These are phyloP conservation scores for Apodemus agrarius DNA, from an alignment of 2,797 vertebrate species.

Conservation along the genomic window DNA sequence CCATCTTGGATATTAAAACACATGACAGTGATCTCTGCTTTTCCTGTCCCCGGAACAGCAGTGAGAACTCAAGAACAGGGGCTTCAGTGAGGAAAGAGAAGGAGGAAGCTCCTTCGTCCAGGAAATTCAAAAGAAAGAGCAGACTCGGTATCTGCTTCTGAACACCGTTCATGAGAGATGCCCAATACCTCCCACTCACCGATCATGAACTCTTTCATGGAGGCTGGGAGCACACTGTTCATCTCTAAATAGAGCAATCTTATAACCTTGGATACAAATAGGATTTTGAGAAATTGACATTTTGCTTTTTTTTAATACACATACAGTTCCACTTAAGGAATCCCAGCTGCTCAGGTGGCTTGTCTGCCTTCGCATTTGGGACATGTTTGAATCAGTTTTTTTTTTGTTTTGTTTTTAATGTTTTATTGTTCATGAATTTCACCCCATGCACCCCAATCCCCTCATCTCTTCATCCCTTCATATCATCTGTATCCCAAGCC, in stretches of 20 bases:
- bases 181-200: background rate
- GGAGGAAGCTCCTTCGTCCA: background rate
- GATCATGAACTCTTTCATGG: background rate
- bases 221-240: background rate
- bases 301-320: background rate
- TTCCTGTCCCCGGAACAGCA: background rate
- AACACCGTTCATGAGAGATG: background rate
- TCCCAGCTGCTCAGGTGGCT: background rate
- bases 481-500: background rate
- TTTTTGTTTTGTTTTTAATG: background rate
- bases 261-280: slow-evolving; percentile 16
- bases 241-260: background rate
- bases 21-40: background rate
- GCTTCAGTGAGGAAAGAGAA: background rate
- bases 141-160: background rate
- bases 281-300: slow-evolving; percentile 50
- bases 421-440: background rate
- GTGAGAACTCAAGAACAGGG: background rate
- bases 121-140: background rate
- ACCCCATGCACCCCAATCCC: background rate
- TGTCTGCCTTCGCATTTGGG: slow-evolving; percentile 1
- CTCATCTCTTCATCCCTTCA: background rate
- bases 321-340: slow-evolving; percentile 10
- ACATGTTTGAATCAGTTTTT: background rate
- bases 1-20: background rate